Percentiles rank a stretch among this genome's conserved stretches.
Evolutionary conservation across 2,113 vertebrate genomes (phyloP).

Genomic region (Psilopsiagon aurifrons): DNA sequence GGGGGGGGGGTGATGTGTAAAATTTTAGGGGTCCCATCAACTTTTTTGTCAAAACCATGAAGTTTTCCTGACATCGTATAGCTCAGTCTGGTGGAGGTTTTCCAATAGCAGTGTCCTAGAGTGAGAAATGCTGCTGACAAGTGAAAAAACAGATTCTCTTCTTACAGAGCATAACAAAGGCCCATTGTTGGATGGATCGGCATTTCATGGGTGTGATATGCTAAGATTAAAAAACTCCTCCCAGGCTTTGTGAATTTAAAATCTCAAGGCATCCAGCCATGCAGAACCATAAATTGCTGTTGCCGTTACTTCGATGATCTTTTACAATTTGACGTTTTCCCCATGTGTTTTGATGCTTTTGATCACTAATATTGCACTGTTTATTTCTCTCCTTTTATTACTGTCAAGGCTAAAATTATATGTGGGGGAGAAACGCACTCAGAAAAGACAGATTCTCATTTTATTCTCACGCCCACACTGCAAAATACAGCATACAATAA

Average conservation of each 20-base stretch:
- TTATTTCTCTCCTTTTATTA: conserved; percentile 29
- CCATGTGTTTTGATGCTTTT: background rate
- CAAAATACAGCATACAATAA: conserved; percentile 14
- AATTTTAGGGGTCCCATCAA: background rate
- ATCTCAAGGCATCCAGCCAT: background rate
- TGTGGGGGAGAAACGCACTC: background rate
- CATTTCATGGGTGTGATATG: background rate
- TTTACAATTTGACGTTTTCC: background rate
- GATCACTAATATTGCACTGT: background rate
- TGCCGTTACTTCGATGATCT: background rate
- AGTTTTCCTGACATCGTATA: background rate
- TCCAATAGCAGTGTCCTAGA: background rate
- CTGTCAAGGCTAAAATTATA: background rate
- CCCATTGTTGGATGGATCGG: background rate
- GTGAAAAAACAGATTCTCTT: background rate
- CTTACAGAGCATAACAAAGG: background rate
- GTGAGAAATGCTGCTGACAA: background rate
- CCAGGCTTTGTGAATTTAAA: background rate
- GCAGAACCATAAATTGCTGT: background rate
- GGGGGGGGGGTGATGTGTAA: fast-evolving
- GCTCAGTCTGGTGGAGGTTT: background rate
- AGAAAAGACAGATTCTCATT: background rate
- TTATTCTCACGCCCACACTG: conserved; percentile 6
- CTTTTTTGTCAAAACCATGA: background rate
- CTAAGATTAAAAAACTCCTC: background rate